These are phyloP conservation scores for Melanargia galathea DNA, from an alignment of 2,888 invertebrate genomes.

Conservation along the genomic window DNA sequence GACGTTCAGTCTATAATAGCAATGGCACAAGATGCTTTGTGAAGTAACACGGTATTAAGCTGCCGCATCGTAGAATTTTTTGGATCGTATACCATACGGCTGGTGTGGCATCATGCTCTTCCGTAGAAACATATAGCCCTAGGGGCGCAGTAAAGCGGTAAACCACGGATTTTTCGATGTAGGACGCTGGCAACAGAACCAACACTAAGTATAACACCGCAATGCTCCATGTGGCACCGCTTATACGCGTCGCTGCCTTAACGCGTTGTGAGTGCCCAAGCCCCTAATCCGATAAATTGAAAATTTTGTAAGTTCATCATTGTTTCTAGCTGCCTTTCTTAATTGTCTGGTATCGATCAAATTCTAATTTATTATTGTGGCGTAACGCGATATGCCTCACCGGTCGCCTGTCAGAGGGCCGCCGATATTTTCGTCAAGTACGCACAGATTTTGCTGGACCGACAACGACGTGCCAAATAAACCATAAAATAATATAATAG, in stretches of 20 bases:
- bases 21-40: no score
- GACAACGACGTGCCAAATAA: constrained; percentile 50
- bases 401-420: constrained; percentile 63
- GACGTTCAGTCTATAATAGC: no score
- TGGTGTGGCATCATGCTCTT: no score
- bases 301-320: not conserved
- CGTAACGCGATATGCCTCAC: constrained; percentile 68
- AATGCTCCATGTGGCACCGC: no score
- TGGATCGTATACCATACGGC: no score
- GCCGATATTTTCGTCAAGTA: constrained; percentile 59
- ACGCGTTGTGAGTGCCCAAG: not conserved
- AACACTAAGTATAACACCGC: no score
- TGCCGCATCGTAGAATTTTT: no score
- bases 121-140: no score
- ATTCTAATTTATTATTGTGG: constrained; percentile 28
- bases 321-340: constrained; percentile 31
- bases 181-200: no score
- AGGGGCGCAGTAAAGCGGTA: no score
- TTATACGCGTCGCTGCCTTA: not conserved
- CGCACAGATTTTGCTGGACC: constrained; percentile 43
- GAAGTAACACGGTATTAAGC: no score
- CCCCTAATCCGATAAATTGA: not conserved
- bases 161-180: no score
- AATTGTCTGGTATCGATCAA: constrained; percentile 15
- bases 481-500: constrained; percentile 55